Evolutionary conservation across 2,113 vertebrate genomes (phyloP).

Genomic region (Mus musculus): GRCm39 chr19:21305001-21305500

Average conservation of each 20-base stretch:
- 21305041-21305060: too few relatives aligned
- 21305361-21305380: neutral
- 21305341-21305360: neutral
- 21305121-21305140: too few relatives aligned
- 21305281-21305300: neutral
- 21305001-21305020: too few relatives aligned
- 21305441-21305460: neutral
- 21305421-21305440: neutral
- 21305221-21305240: too few relatives aligned
- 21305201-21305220: too few relatives aligned
- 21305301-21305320: neutral
- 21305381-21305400: neutral
- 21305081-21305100: too few relatives aligned
- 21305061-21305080: too few relatives aligned
- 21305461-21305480: neutral
- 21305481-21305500: neutral
- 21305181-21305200: too few relatives aligned
- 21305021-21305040: too few relatives aligned
- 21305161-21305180: too few relatives aligned
- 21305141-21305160: too few relatives aligned
- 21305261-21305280: neutral
- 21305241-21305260: neutral
- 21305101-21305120: too few relatives aligned
- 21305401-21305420: neutral
- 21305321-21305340: neutral